Evolutionary conservation across 1,140 invertebrate species (phyloP).

Genomic region (Wasmannia auropunctata): DNA sequence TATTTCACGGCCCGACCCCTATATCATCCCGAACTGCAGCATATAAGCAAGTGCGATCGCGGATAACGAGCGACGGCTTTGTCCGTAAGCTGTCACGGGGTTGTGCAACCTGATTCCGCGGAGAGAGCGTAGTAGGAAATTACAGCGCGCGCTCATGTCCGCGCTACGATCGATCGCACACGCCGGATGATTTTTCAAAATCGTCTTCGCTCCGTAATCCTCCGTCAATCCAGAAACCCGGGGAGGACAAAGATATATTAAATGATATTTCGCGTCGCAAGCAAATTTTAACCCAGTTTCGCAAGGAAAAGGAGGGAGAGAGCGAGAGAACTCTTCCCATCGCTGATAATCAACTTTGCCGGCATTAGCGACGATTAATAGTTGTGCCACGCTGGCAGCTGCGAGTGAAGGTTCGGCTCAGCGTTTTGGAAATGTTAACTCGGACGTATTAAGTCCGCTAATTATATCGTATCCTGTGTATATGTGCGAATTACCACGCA

Average conservation of each 20-base stretch:
- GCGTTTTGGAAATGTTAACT: slow-evolving; percentile 50
- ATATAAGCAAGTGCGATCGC: slow-evolving; percentile 74
- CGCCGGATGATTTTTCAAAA: slow-evolving; percentile 57
- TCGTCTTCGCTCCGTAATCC: slow-evolving; percentile 37
- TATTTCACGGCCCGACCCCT: slow-evolving; percentile 70
- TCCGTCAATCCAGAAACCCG: slow-evolving; percentile 12
- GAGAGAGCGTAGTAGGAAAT: slow-evolving; percentile 68
- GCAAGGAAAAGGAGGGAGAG: not conserved
- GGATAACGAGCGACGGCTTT: slow-evolving; percentile 71
- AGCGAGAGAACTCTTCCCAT: slow-evolving; percentile 22
- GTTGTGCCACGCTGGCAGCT: slow-evolving; percentile 14
- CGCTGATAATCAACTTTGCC: slow-evolving; percentile 45
- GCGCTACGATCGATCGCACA: slow-evolving; percentile 56
- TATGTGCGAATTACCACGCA: slow-evolving; percentile 26
- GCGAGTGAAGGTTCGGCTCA: slow-evolving; percentile 19
- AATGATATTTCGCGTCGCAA: slow-evolving; percentile 44
- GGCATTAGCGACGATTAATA: slow-evolving; percentile 27
- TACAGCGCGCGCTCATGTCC: slow-evolving; percentile 56
- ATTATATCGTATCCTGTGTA: slow-evolving; percentile 55
- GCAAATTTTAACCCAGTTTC: slow-evolving; percentile 60
- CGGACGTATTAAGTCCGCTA: slow-evolving; percentile 48
- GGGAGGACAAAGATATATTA: slow-evolving; percentile 1
- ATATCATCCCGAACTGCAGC: slow-evolving; percentile 68
- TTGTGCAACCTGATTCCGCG: slow-evolving; percentile 64
- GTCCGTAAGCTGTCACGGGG: slow-evolving; percentile 66